phyloP scores from a whole-genome alignment of 1,140 invertebrate genomes.

The Pentalonia nigronervosa region DNA sequence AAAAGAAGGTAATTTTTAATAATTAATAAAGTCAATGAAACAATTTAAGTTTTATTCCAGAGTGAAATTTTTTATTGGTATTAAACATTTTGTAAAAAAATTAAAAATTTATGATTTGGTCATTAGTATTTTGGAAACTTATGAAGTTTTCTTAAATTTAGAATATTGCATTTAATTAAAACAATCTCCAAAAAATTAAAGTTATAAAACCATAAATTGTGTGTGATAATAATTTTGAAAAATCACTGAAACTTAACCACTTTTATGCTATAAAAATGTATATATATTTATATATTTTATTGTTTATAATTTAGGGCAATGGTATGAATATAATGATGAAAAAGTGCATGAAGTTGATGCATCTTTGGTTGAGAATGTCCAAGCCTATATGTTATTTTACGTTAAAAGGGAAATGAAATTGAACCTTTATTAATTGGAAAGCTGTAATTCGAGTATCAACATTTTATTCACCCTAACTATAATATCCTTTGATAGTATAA shows the following conservation, averaged over 20 bases:
- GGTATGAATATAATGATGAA: constrained; percentile 90
- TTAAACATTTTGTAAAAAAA: not conserved
- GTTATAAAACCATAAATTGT: not conserved
- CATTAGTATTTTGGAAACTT: not conserved
- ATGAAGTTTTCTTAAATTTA: not conserved
- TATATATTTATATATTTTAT: not conserved
- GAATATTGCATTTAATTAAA: not conserved
- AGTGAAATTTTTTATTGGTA: not conserved
- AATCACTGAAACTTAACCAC: not conserved
- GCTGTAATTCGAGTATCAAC: not conserved
- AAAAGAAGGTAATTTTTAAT: constrained; percentile 65
- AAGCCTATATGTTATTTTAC: constrained; percentile 88
- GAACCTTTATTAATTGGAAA: constrained; percentile 8
- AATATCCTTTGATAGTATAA: constrained; percentile 8
- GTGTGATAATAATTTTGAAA: not conserved
- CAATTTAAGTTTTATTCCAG: not conserved
- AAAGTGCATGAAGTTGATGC: constrained; percentile 78
- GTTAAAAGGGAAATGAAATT: constrained; percentile 71
- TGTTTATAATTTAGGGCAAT: constrained; percentile 67
- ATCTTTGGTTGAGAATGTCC: constrained; percentile 77
- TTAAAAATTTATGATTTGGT: constrained; percentile 37
- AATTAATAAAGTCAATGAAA: not conserved
- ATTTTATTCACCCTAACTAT: not conserved
- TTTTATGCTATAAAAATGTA: not conserved
- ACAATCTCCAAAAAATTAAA: not conserved